A percentile compares a stretch with the other conserved stretches of the same genome.
Evolutionary conservation across 2,888 invertebrate genomes (phyloP).

Genomic region (Halocaridina rubra): DNA sequence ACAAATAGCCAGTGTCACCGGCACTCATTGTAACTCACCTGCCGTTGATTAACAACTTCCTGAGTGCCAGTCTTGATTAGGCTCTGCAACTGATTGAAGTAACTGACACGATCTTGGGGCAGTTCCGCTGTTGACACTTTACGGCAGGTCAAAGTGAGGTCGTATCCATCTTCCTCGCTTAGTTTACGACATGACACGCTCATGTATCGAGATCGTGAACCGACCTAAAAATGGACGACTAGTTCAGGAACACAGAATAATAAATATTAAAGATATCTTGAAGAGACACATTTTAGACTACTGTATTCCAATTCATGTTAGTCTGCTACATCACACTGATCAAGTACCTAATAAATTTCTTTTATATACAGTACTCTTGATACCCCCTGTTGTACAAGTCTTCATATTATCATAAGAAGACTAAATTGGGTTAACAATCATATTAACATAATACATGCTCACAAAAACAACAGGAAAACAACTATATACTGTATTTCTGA

Average conservation of each 20-base stretch:
- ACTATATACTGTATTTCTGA: neutral
- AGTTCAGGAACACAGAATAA: neutral
- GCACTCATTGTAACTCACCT: slow-evolving; percentile 22
- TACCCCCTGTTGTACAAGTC: too few species aligned
- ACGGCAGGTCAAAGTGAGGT: neutral
- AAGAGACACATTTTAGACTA: neutral
- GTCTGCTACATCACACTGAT: too few species aligned
- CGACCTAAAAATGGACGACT: slow-evolving; percentile 16
- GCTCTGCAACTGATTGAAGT: slow-evolving; percentile 25
- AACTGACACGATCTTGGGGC: slow-evolving; percentile 36
- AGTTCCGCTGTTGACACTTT: slow-evolving; percentile 36
- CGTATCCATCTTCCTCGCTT: slow-evolving; percentile 10
- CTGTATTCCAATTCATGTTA: too few species aligned
- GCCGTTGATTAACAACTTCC: slow-evolving; percentile 32
- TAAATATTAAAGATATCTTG: neutral
- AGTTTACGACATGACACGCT: slow-evolving; percentile 36
- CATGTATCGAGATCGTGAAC: slow-evolving; percentile 42
- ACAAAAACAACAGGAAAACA: too few species aligned
- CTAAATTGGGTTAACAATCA: too few species aligned
- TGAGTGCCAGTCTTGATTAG: slow-evolving; percentile 40
- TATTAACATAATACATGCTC: too few species aligned
- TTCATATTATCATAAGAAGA: too few species aligned
- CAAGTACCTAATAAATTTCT: too few species aligned
- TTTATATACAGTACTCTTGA: too few species aligned
- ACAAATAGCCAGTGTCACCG: too few species aligned